A percentile compares a stretch with the other conserved stretches of the same genome.
Conservation (phyloP, 2,113 vertebrate species). For the Phoxinus phoxinus region DNA sequence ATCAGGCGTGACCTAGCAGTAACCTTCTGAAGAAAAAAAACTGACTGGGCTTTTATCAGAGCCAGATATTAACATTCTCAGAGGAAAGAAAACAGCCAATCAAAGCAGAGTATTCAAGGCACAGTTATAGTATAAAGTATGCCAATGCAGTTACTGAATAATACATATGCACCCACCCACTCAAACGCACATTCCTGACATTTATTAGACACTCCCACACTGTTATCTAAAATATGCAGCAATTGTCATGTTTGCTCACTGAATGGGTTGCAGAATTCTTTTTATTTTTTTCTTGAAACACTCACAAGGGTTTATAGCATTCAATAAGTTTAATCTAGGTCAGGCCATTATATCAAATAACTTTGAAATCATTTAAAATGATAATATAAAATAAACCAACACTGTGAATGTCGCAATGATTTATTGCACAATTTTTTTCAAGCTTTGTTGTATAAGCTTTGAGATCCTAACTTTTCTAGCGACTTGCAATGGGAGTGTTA, state of each 20-base stretch:
- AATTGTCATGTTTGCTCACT: neutral
- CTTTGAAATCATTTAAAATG: neutral
- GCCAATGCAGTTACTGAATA: conserved; percentile 10
- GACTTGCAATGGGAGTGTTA: no score
- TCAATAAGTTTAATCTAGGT: neutral
- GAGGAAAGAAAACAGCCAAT: conserved; percentile 16
- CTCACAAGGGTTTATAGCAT: neutral
- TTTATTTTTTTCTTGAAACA: neutral
- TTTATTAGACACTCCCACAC: conserved; percentile 1
- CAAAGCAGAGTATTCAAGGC: neutral
- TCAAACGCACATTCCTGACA: neutral
- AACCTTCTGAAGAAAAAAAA: neutral
- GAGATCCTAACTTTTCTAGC: no score
- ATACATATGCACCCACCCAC: neutral
- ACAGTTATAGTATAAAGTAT: conserved; percentile 3
- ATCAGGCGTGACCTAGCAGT: conserved; percentile 26
- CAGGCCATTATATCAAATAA: neutral
- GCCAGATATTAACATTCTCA: conserved; percentile 16
- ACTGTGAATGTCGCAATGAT: no score
- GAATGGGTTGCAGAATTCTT: neutral
- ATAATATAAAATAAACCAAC: no score
- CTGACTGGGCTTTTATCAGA: conserved; percentile 30
- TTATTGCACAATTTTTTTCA: no score
- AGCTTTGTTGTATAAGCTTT: no score
- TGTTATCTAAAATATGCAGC: neutral